Percentiles rank a stretch among this genome's conserved stretches.
These are phyloP conservation scores for Myzus persicae DNA, from an alignment of 1,140 invertebrate species.

Conservation along the genomic window DNA sequence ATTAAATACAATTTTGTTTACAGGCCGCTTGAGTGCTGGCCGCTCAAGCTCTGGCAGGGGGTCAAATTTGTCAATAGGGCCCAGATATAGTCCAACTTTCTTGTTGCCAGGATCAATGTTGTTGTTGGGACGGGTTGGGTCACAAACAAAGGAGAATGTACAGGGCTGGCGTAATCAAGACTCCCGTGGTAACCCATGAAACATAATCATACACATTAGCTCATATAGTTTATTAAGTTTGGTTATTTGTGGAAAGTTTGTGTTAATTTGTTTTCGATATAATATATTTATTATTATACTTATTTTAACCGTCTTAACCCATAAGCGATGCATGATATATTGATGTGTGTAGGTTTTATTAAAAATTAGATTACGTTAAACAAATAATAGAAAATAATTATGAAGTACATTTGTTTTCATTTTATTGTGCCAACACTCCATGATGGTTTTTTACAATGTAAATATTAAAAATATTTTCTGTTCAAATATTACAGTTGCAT, in stretches of 20 bases:
- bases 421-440: neutral
- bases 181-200: slow-evolving; percentile 49
- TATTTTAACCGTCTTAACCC: neutral
- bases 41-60: neutral
- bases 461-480: neutral
- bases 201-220: neutral
- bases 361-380: neutral
- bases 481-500: slow-evolving; percentile 30
- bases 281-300: neutral
- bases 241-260: neutral
- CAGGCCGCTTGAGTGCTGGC: slow-evolving; percentile 11
- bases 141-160: slow-evolving; percentile 21
- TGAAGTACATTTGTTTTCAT: neutral
- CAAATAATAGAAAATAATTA: neutral
- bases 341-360: neutral
- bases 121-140: slow-evolving; percentile 37
- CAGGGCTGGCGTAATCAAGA: slow-evolving; percentile 11
- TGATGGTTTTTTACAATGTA: neutral
- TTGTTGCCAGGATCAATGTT: slow-evolving; percentile 25
- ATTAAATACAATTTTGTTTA: slow-evolving; percentile 20
- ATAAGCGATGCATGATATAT: neutral
- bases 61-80: slow-evolving; percentile 1
- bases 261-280: neutral
- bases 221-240: neutral
- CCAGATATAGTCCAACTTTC: slow-evolving; percentile 3